These are phyloP conservation scores for Drosophila pseudoananassae DNA, from an alignment of 1,140 invertebrate species.

Conservation along the genomic window DNA sequence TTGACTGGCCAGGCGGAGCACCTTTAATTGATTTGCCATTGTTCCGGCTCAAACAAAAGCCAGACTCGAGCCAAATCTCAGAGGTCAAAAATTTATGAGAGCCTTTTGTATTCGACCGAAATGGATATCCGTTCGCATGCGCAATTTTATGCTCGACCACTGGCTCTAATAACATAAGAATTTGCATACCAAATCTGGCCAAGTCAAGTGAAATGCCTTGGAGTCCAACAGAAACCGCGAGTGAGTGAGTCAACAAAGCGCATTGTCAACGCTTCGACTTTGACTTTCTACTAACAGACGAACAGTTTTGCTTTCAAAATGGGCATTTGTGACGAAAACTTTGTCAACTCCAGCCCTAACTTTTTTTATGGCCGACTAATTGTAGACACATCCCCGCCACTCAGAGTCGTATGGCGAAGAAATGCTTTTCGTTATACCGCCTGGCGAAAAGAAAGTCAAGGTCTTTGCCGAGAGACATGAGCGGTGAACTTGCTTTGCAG, in stretches of 20 bases:
- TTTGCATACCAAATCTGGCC: constrained; percentile 50
- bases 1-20: constrained; percentile 42
- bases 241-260: constrained; percentile 64
- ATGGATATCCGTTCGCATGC: constrained; percentile 40
- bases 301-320: constrained; percentile 68
- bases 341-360: constrained; percentile 35
- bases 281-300: constrained; percentile 67
- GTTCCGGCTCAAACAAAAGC: constrained; percentile 45
- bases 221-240: constrained; percentile 38
- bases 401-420: constrained; percentile 32
- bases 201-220: constrained; percentile 57
- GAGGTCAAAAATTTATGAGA: constrained; percentile 36
- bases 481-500: constrained; percentile 53
- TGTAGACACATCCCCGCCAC: constrained; percentile 26
- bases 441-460: constrained; percentile 74
- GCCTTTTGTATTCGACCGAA: constrained; percentile 47
- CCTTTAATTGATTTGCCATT: constrained; percentile 73
- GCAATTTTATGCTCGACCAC: constrained; percentile 20
- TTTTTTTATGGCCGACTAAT: constrained; percentile 67
- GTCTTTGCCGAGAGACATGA: constrained; percentile 55
- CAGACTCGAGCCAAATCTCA: constrained; percentile 22
- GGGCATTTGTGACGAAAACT: constrained; percentile 55
- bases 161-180: constrained; percentile 21
- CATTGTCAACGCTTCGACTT: constrained; percentile 50
- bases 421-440: constrained; percentile 31